Percentiles rank a stretch among this genome's conserved stretches.
phyloP scores from a whole-genome alignment of 2,888 invertebrate species.

The Sceliomorpha sp. region DNA sequence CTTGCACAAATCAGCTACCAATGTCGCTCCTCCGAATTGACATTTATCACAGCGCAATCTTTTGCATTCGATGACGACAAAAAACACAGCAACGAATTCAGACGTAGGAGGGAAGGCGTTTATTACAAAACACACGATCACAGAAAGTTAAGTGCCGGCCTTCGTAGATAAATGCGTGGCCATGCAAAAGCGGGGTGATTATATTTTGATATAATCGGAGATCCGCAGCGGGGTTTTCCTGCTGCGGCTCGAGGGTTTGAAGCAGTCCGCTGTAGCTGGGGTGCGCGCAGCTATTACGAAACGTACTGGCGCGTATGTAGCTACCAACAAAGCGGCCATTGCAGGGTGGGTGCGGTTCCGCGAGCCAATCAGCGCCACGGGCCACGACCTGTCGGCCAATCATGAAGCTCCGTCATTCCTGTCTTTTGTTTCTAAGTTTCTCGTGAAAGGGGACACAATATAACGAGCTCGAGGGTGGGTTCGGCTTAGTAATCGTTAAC shows the following conservation, averaged over 20 bases:
- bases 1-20: too few relatives aligned
- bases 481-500: constrained; percentile 74
- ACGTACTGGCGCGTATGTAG: constrained; percentile 61
- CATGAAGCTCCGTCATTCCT: constrained; percentile 70
- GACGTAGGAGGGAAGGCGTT: background rate
- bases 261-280: constrained; percentile 45
- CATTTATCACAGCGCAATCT: background rate
- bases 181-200: constrained; percentile 59
- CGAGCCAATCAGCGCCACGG: constrained; percentile 77
- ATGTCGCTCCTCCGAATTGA: too few relatives aligned
- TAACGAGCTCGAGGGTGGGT: constrained; percentile 66
- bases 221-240: constrained; percentile 53
- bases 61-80: background rate
- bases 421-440: constrained; percentile 77
- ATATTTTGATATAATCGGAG: constrained; percentile 69
- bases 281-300: constrained; percentile 49
- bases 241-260: constrained; percentile 55
- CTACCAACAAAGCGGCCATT: constrained; percentile 78
- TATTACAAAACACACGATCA: constrained; percentile 7
- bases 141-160: constrained; percentile 43
- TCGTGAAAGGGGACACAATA: constrained; percentile 74
- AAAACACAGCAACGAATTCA: constrained; percentile 1
- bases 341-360: constrained; percentile 80
- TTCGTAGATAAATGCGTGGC: constrained; percentile 43
- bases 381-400: constrained; percentile 76